A percentile compares a stretch with the other conserved stretches of the same genome.
These are phyloP conservation scores for Drosophila nr. perissopoda DNA, from an alignment of 2,888 invertebrate species.

Conservation along the genomic window DNA sequence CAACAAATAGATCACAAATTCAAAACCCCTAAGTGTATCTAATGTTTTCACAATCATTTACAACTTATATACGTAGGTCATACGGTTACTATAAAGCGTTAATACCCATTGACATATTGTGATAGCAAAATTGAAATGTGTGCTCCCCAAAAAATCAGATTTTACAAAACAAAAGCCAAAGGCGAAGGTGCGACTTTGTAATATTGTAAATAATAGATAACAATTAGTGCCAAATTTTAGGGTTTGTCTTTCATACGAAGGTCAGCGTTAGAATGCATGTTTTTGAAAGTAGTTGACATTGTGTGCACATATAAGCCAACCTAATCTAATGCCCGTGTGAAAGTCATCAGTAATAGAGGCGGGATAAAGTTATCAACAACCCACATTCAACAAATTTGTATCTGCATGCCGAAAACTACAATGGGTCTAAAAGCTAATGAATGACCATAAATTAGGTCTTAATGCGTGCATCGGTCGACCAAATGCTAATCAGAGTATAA, in stretches of 20 bases:
- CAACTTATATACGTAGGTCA: neutral
- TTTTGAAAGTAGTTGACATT: conserved; percentile 80
- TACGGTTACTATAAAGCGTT: neutral
- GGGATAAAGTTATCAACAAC: conserved; percentile 23
- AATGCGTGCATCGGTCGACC: conserved; percentile 44
- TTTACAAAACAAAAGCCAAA: conserved; percentile 18
- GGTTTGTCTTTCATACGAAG: conserved; percentile 27
- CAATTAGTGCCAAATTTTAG: conserved; percentile 28
- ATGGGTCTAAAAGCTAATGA: conserved; percentile 17
- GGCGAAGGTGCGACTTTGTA: conserved; percentile 28
- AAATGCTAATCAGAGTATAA: conserved; percentile 60
- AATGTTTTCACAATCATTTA: neutral
- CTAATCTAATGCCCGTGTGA: conserved; percentile 15
- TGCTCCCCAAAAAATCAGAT: conserved; percentile 7
- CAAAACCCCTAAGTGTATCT: neutral
- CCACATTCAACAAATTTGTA: conserved; percentile 8
- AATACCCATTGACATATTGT: conserved; percentile 13
- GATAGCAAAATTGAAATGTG: neutral
- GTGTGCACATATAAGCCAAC: conserved; percentile 39
- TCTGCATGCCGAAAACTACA: conserved; percentile 16
- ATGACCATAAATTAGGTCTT: conserved; percentile 35
- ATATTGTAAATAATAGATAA: conserved; percentile 9
- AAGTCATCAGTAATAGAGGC: conserved; percentile 19
- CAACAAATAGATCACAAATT: neutral
- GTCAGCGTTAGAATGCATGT: conserved; percentile 48